Conservation (phyloP, 2,797 vertebrate genomes). For the Heliangelus exortis region DNA sequence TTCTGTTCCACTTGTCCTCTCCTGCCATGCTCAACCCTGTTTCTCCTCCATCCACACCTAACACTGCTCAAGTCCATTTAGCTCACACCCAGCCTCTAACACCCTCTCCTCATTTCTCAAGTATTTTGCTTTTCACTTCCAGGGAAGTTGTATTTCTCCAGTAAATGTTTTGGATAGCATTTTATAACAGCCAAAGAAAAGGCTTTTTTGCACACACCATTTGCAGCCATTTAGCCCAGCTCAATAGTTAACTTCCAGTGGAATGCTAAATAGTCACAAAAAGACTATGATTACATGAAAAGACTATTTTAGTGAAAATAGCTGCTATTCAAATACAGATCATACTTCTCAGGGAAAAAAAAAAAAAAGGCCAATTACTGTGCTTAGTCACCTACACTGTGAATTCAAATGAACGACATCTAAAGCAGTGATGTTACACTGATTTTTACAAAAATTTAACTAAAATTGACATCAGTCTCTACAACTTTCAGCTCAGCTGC, state of each 20-base stretch:
- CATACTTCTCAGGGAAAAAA: background rate
- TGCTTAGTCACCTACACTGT: slow-evolving; percentile 28
- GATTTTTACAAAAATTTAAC: background rate
- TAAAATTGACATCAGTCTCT: background rate
- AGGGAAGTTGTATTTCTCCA: background rate
- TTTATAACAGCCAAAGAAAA: background rate
- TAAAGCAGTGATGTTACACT: background rate
- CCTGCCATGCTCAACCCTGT: background rate
- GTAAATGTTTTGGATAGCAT: background rate
- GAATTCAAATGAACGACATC: slow-evolving; percentile 29
- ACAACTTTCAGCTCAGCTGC: background rate
- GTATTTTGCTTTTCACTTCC: background rate
- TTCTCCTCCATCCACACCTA: background rate
- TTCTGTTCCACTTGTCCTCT: background rate
- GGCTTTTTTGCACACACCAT: background rate
- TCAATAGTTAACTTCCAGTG: slow-evolving; percentile 9
- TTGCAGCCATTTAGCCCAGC: slow-evolving; percentile 14
- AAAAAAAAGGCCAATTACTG: background rate
- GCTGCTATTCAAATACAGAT: slow-evolving; percentile 42
- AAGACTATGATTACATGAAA: slow-evolving; percentile 39
- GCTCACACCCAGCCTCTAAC: background rate
- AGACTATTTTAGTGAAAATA: slow-evolving; percentile 42
- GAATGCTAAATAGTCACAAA: slow-evolving; percentile 48
- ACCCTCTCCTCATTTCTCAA: background rate
- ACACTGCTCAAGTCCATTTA: background rate